Base-by-base conservation (phyloP, 30 jellyfish, hydroid and myxozoan species). In the Cassiopea andromeda region DNA sequence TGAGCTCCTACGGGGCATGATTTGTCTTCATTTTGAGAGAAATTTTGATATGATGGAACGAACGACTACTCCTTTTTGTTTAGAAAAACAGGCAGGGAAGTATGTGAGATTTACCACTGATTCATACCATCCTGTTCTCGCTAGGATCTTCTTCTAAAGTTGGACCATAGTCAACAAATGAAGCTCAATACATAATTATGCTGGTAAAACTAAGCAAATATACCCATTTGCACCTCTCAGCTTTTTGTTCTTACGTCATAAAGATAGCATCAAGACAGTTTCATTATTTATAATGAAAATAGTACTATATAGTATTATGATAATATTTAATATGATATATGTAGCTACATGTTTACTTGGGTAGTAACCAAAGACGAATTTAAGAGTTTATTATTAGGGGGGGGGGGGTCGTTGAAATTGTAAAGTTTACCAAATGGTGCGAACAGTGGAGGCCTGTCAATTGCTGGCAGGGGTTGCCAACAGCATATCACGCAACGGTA, bases 41-140 rank as follows among this genome's bases (percentile, higher is more conserved):
- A 85, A 85, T 48, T 85, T 85, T 47, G 82, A 85, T 60, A 73
- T 73, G 19, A 85, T 73, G 80, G 18, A 75, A 1, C 87, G 82
- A 49, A 72, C 81, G 74, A 46, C 81, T 73, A 64, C 57, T 85
- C 93, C 44, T 85, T 85, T 64, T 85, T 85, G 46, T 85, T 85
- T 75, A 85, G n/a, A 85, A 85, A 85, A 85, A 75, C 7, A 85
- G 74, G 27, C 73, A 49, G n/a, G 93, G 93, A 85, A 85, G 81
- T 85, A 85, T 0, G 93, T 85, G 16, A 85, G 48, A 46, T 85
- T 85, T 50, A 85, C 93, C 47, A 85, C 93, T 8, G 93, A 85
- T 58, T 85, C 93, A 78, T 73, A 50, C 80, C 93, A 85, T 85
- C 76, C 93, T 60, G 81, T 85, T 85, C 48, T 59, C 87, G 81